A percentile compares a stretch with the other conserved stretches of the same genome.
Conservation (phyloP, 2,797 vertebrate species). For the Eupleurogrammus muticus region DNA sequence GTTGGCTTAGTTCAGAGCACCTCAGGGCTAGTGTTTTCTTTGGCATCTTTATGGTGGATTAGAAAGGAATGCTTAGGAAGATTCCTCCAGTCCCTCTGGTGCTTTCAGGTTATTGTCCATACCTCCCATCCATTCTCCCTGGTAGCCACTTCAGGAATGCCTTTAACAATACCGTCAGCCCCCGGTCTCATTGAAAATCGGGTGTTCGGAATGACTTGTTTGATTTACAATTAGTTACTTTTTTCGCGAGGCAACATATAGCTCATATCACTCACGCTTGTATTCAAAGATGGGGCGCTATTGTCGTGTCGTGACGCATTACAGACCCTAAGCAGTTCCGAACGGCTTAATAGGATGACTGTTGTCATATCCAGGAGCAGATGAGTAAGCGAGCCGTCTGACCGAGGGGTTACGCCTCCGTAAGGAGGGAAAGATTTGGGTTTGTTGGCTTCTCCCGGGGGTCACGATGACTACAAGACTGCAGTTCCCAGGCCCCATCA, state of each 20-base stretch:
- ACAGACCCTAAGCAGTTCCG: constrained; percentile 25
- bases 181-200: constrained; percentile 55
- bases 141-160: constrained; percentile 77
- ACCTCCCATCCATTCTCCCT: constrained; percentile 74
- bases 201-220: constrained; percentile 73
- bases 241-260: constrained; percentile 52
- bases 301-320: constrained; percentile 37
- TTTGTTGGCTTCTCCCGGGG: constrained; percentile 55
- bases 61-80: constrained; percentile 84
- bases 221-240: constrained; percentile 74
- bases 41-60: constrained; percentile 82
- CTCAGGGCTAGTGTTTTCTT: constrained; percentile 76
- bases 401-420: constrained; percentile 34
- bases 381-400: constrained; percentile 25
- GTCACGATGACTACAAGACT: constrained; percentile 55
- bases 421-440: constrained; percentile 23
- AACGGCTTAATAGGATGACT: constrained; percentile 3
- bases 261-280: constrained; percentile 47
- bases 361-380: constrained; percentile 22
- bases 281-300: constrained; percentile 52
- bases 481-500: constrained; percentile 81
- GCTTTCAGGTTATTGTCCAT: constrained; percentile 78
- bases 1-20: constrained; percentile 71
- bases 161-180: constrained; percentile 71
- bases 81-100: constrained; percentile 77